These are phyloP conservation scores for Molanna angustata DNA, from an alignment of 2,888 invertebrate genomes.

Conservation along the genomic window DNA sequence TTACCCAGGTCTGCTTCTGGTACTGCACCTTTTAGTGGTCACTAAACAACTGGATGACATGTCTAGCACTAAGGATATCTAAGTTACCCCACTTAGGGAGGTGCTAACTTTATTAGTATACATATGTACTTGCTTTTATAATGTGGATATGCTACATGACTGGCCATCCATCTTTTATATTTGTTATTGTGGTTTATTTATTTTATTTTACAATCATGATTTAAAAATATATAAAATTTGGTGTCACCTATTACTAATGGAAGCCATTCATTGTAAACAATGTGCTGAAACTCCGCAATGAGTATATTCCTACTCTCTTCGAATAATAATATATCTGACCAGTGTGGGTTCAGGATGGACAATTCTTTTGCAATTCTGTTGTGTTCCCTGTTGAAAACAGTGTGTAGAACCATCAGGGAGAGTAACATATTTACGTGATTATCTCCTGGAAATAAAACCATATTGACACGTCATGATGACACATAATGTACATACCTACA, in stretches of 20 bases:
- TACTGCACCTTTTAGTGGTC: too few relatives aligned
- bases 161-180: too few relatives aligned
- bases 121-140: too few relatives aligned
- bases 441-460: slow-evolving; percentile 59
- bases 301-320: slow-evolving; percentile 71
- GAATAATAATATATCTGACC: slow-evolving; percentile 70
- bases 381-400: slow-evolving; percentile 75
- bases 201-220: too few relatives aligned
- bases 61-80: too few relatives aligned
- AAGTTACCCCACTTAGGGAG: too few relatives aligned
- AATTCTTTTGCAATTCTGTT: slow-evolving; percentile 70
- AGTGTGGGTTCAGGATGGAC: slow-evolving; percentile 65
- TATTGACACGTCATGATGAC: neutral
- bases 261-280: slow-evolving; percentile 78
- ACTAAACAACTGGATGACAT: too few relatives aligned
- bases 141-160: too few relatives aligned
- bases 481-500: neutral
- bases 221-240: too few relatives aligned
- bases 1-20: too few relatives aligned
- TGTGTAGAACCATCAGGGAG: slow-evolving; percentile 70
- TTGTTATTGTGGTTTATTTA: too few relatives aligned
- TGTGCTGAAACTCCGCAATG: slow-evolving; percentile 74
- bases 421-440: slow-evolving; percentile 75
- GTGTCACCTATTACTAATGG: slow-evolving; percentile 72
- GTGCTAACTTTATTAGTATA: too few relatives aligned